Base-by-base conservation (phyloP, 2,113 vertebrate genomes). In the Benitochromis conjunctus region DNA sequence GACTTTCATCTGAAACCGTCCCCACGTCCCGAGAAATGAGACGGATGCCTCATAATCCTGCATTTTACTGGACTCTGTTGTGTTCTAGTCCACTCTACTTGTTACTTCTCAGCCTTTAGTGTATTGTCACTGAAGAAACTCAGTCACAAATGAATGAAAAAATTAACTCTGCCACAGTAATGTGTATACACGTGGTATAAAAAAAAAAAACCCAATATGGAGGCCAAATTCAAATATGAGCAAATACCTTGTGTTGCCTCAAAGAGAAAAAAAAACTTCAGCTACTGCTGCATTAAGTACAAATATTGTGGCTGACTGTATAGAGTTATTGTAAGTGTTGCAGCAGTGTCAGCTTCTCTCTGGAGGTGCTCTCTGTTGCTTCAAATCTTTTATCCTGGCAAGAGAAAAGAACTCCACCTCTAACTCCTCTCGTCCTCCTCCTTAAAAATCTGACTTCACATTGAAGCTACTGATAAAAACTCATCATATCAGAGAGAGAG, bases 1-100 rank as follows among this genome's bases (percentile, higher is more conserved):
- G 43, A 92, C 8, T 18, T 80, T 86, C 79, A 41, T 79, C 90
- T 94, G 93, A 69, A 91, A 94, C 2, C 82, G 86, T 6, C 91
- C 93, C 92, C 91, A 91, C 5, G 29, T 81, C 26, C 90, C 90
- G 82, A 93, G 56, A 34, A 94, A 94, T 0, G 81, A 87, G 43
- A 92, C 86, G 0, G 86, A 53, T 76, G 81, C 81, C 87, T 94
- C 93, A 2, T 93, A 94, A 74, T 89, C 24, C 82, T 88, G 80
- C 93, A 93, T 93, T 57, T 55, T 71, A 14, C 46, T 80, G 29
- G 24, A 55, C 19, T 43, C n/a, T 19, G 2, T 21, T 79, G 34
- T 34, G 7, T 19, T 64, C 16, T 43, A 3, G 48, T 78, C 2
- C 11, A 9, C 26, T 80, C 7, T 46, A 4, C 6, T 34, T 56